phyloP scores from a whole-genome alignment of 2,888 invertebrate genomes.

The Deilephila elpenor region DNA sequence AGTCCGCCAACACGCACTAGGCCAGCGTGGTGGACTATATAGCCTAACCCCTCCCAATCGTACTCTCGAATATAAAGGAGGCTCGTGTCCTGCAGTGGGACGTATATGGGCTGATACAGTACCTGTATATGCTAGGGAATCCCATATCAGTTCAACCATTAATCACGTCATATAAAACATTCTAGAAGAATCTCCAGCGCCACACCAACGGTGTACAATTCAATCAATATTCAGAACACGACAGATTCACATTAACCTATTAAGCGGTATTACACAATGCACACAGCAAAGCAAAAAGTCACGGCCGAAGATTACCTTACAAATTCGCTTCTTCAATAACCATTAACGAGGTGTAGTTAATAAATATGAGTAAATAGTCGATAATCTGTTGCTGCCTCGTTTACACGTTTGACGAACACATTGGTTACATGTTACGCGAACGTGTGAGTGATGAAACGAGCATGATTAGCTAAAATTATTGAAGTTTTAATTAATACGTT shows the following conservation, averaged over 20 bases:
- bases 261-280: constrained; percentile 10
- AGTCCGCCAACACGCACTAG: too few relatives aligned
- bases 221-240: constrained; percentile 20
- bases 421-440: not conserved
- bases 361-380: constrained; percentile 14
- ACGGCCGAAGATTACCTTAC: constrained; percentile 21
- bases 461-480: too few relatives aligned
- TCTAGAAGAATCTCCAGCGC: constrained; percentile 6
- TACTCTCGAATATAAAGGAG: too few relatives aligned
- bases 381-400: not conserved
- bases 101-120: too few relatives aligned
- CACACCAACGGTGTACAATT: constrained; percentile 1
- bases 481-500: too few relatives aligned
- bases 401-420: not conserved
- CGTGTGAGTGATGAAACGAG: not conserved
- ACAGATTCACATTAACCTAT: constrained; percentile 26
- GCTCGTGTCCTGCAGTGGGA: too few relatives aligned
- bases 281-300: constrained; percentile 8
- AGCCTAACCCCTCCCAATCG: too few relatives aligned
- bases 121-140: not conserved
- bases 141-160: not conserved
- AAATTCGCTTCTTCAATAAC: constrained; percentile 11
- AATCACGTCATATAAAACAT: not conserved
- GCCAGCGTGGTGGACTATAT: too few relatives aligned
- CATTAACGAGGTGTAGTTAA: constrained; percentile 7